Percentiles rank a stretch among this genome's conserved stretches.
Conservation (phyloP, 2,797 vertebrate genomes). For the Melopsittacus undulatus region DNA sequence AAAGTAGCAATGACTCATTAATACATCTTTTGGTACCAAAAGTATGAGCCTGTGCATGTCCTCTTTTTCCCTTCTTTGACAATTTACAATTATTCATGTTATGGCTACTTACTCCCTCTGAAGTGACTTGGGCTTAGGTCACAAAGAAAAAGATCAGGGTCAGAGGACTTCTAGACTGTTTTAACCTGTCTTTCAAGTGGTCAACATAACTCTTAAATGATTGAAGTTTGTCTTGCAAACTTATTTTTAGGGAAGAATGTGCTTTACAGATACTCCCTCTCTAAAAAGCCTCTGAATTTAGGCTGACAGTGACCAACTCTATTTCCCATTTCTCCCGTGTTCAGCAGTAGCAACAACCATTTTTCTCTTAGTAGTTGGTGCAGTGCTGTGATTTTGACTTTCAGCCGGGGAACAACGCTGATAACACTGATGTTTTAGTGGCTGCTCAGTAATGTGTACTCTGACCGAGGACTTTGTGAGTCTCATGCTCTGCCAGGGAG, state of each 20-base stretch:
- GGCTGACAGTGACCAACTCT: neutral
- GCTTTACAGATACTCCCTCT: neutral
- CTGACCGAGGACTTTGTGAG: too few relatives aligned
- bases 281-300: neutral
- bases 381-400: too few relatives aligned
- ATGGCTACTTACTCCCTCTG: neutral
- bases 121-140: neutral
- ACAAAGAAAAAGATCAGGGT: neutral
- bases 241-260: neutral
- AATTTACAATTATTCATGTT: neutral
- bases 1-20: neutral
- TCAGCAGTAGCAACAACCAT: too few relatives aligned
- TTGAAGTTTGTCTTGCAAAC: neutral
- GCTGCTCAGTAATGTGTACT: too few relatives aligned
- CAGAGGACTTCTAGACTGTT: neutral
- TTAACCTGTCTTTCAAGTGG: neutral
- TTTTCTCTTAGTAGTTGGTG: too few relatives aligned
- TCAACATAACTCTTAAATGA: neutral
- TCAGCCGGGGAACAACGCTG: too few relatives aligned
- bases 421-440: too few relatives aligned
- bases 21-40: neutral
- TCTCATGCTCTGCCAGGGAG: too few relatives aligned
- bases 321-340: neutral
- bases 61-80: neutral
- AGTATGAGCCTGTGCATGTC: neutral